phyloP scores from a whole-genome alignment of 2,888 invertebrate species.

The Rotaria sp. region DNA sequence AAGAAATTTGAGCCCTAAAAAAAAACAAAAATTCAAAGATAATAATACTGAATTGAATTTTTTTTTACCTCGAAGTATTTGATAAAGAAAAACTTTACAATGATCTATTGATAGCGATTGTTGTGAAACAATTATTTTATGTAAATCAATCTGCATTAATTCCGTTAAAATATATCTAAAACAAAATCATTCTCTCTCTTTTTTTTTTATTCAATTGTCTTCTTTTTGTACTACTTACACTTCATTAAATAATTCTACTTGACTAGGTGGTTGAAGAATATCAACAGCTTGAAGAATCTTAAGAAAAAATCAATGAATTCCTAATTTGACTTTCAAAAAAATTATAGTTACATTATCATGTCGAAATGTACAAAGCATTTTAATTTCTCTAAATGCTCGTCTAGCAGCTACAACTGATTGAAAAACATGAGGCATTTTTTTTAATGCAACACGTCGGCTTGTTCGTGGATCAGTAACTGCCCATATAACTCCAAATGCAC shows the following conservation, averaged over 20 bases:
- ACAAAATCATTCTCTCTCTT: not conserved
- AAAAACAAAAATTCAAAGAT: not conserved
- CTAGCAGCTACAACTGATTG: constrained; percentile 97
- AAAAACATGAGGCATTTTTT: constrained; percentile 99
- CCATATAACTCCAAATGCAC: constrained; percentile 99
- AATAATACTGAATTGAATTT: not conserved
- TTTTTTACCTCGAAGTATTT: constrained; percentile 83
- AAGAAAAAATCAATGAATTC: not conserved
- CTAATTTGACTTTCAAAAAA: not conserved
- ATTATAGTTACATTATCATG: constrained; percentile 70
- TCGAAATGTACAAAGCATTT: constrained; percentile 98
- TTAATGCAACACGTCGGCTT: constrained; percentile 91
- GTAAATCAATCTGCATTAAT: constrained; percentile 96
- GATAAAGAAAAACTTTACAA: constrained; percentile 99
- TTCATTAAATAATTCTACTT: constrained; percentile 64
- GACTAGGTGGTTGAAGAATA: constrained; percentile 89
- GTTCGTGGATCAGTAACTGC: constrained; percentile 98
- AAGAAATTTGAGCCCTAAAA: constrained; percentile 72
- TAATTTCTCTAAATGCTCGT: constrained; percentile 92
- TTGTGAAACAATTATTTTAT: constrained; percentile 99
- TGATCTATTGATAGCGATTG: constrained; percentile 97
- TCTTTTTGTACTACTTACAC: not conserved
- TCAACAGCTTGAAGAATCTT: constrained; percentile 86
- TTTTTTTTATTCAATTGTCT: not conserved
- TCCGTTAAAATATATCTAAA: constrained; percentile 87